Evolutionary conservation across 2,888 invertebrate genomes (phyloP).

Genomic region (Callyntrura guangdongensis): DNA sequence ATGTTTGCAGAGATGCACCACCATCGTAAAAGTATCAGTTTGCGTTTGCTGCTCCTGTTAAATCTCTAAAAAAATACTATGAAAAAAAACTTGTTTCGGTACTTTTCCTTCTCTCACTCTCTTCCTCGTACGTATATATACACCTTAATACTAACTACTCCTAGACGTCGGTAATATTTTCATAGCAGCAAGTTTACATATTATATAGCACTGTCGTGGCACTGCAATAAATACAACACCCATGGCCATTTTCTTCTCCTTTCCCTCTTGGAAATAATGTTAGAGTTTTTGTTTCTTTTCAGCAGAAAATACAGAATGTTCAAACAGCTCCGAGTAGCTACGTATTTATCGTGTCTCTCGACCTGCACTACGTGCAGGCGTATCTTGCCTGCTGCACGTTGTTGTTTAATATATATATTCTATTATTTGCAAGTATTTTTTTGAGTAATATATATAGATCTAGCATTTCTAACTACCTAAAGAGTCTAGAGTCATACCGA

Average conservation of each 20-base stretch:
- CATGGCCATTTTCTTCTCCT: slow-evolving; percentile 24
- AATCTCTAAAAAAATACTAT: no score
- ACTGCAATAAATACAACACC: slow-evolving; percentile 26
- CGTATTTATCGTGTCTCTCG: not conserved
- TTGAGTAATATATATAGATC: no score
- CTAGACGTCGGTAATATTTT: not conserved
- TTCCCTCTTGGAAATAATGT: slow-evolving; percentile 37
- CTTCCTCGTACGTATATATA: not conserved
- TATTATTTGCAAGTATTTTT: not conserved
- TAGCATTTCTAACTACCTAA: no score
- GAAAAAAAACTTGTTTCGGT: slow-evolving; percentile 2
- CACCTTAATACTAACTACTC: no score
- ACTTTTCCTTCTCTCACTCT: not conserved
- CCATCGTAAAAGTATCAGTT: not conserved
- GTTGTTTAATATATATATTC: not conserved
- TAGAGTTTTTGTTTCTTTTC: no score
- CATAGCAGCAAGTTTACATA: not conserved
- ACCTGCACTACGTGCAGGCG: no score
- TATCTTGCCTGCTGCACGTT: no score
- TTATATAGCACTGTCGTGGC: not conserved
- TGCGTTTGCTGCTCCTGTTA: no score
- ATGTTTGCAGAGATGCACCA: slow-evolving; percentile 23
- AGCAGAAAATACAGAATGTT: slow-evolving; percentile 1
- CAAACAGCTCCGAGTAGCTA: not conserved
- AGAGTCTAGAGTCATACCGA: no score